phyloP scores from a whole-genome alignment of 2,797 vertebrate species.

The Platalea minor region DNA sequence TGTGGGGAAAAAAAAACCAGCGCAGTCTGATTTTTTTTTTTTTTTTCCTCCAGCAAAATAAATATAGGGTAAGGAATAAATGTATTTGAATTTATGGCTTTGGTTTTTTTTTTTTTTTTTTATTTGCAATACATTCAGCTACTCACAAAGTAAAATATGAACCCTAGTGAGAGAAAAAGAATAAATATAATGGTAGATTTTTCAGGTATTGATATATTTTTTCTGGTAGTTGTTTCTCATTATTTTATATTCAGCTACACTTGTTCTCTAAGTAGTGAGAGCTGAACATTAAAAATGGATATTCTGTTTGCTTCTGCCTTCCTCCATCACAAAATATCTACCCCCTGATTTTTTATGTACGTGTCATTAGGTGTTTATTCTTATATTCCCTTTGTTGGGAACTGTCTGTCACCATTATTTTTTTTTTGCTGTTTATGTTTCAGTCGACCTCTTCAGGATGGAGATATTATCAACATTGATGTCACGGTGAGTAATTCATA shows the following conservation, averaged over 20 bases:
- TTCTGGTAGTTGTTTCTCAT: conserved; percentile 50
- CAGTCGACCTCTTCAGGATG: conserved; percentile 83
- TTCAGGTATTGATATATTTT: conserved; percentile 46
- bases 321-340: conserved; percentile 61
- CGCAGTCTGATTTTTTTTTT: neutral
- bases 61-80: conserved; percentile 20
- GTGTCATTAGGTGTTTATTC: conserved; percentile 81
- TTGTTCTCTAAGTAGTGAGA: conserved; percentile 69
- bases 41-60: conserved; percentile 15
- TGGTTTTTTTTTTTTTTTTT: neutral
- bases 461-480: conserved; percentile 90
- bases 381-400: conserved; percentile 79
- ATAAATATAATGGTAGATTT: conserved; percentile 49
- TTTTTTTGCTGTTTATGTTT: conserved; percentile 74
- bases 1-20: neutral
- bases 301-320: conserved; percentile 72
- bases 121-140: conserved; percentile 51
- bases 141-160: conserved; percentile 60
- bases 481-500: conserved; percentile 85
- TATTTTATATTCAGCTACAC: conserved; percentile 64
- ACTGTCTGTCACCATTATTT: conserved; percentile 75
- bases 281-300: conserved; percentile 75
- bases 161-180: conserved; percentile 55
- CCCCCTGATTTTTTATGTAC: conserved; percentile 73
- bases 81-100: conserved; percentile 15